Base-by-base conservation (phyloP, 2,113 vertebrate species). In the Eretmochelys imbricata region DNA sequence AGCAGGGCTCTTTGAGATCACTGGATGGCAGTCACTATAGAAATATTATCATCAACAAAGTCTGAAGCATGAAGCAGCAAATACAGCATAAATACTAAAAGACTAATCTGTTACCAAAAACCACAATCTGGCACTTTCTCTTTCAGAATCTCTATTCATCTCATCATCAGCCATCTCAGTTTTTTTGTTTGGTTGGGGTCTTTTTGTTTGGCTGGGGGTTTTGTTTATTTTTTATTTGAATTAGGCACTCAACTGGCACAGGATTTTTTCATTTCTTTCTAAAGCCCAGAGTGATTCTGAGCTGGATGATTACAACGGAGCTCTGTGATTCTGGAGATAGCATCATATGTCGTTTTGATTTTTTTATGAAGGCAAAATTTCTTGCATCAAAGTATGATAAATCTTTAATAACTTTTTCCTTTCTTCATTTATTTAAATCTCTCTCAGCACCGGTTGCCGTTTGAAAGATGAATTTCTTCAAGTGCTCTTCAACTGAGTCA, bases 321-420 rank as follows among this genome's bases (percentile, higher is more conserved):
- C 3, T 83, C 31, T 78, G 76, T 65, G 81, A 59, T 29, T 31
- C 19, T 35, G 31, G 49, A 83, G 24, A 49, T 20, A 82, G 16
- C 46, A 51, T 59, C 31, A 50, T 22, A 5, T n/a, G 42, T 29
- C 5, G 22, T 49, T 10, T 31, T 87, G 86, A 62, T 54, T 82
- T 53, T 82, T 53, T 94, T 93, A 84, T 84, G 38, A 91, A 76
- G 87, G 51, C 59, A 91, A 46, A 87, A 38, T 69, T 95, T 90
- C 69, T 88, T 82, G 20, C 42, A 80, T 76, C 50, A 53, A 91
- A 84, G 17, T 29, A 85, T 59, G 54, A 81, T 65, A 78, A 57
- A 93, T 79, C 84, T 91, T 48, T 81, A 94, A 92, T 91, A 92
- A 17, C 29, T 24, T 90, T 27, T 85, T 75, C 27, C 51, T 87